Evolutionary conservation across 2,113 vertebrate species (phyloP).

Genomic region (Ailurus styani): DNA sequence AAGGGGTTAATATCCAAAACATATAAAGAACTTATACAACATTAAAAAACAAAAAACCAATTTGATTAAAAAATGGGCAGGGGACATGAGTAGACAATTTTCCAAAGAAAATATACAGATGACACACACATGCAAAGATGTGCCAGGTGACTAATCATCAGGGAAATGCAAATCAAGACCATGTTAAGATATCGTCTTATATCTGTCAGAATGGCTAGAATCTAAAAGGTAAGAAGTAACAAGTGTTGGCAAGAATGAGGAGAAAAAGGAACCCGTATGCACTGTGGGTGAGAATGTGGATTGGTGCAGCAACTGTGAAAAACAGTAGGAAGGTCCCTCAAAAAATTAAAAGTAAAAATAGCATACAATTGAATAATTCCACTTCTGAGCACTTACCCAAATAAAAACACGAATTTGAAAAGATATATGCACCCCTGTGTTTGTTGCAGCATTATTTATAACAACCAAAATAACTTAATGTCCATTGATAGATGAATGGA

Average conservation of each 20-base stretch:
- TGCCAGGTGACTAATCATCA: neutral
- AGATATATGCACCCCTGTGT: neutral
- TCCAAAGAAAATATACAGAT: neutral
- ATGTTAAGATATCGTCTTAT: neutral
- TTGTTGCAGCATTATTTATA: neutral
- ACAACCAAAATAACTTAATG: neutral
- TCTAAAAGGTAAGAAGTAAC: neutral
- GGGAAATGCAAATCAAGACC: neutral
- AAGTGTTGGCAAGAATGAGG: neutral
- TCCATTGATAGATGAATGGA: neutral
- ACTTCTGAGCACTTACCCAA: neutral
- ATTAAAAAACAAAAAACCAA: neutral
- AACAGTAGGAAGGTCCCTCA: neutral
- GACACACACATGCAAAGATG: neutral
- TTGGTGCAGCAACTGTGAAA: neutral
- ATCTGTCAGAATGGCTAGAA: neutral
- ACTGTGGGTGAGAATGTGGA: neutral
- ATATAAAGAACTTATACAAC: neutral
- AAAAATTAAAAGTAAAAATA: neutral
- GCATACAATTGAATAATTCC: neutral
- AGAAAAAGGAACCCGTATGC: neutral
- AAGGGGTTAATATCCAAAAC: neutral
- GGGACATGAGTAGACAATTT: neutral
- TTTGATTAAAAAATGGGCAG: neutral
- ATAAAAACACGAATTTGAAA: neutral